A percentile compares a stretch with the other conserved stretches of the same genome.
Evolutionary conservation across 2,888 invertebrate genomes (phyloP).

Genomic region (Pheosia tremula): DNA sequence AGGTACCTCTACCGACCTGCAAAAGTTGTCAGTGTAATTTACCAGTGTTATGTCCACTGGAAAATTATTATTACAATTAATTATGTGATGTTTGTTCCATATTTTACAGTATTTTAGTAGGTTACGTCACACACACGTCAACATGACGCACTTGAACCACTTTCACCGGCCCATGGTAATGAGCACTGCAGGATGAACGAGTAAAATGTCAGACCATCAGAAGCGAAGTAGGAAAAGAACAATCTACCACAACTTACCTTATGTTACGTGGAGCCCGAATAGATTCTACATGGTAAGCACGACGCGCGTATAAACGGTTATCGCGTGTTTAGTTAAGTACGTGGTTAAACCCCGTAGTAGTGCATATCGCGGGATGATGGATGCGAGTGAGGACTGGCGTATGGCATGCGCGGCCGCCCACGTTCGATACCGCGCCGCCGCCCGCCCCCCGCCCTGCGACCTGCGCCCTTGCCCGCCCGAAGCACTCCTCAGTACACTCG

Average conservation of each 20-base stretch:
- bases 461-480: conserved; percentile 8
- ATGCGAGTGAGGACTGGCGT: conserved; percentile 37
- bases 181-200: conserved; percentile 25
- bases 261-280: conserved; percentile 47
- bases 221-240: conserved; percentile 10
- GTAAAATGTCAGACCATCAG: conserved; percentile 7
- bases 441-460: conserved; percentile 28
- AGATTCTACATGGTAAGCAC: conserved; percentile 57
- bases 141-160: conserved; percentile 57
- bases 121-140: conserved; percentile 65
- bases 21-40: too few relatives aligned
- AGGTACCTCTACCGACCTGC: too few relatives aligned
- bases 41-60: too few relatives aligned
- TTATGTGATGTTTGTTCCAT: conserved; percentile 11
- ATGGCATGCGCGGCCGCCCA: conserved; percentile 74
- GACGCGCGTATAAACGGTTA: conserved; percentile 47
- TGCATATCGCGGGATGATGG: conserved; percentile 60
- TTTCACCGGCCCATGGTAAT: conserved; percentile 42
- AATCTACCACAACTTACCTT: conserved; percentile 51
- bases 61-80: too few relatives aligned
- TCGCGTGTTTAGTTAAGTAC: conserved; percentile 45
- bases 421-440: conserved; percentile 70
- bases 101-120: conserved; percentile 34
- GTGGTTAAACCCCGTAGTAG: conserved; percentile 51
- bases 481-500: neutral